Evolutionary conservation across 2,888 invertebrate genomes (phyloP).

Genomic region (Abrostola triplasia): DNA sequence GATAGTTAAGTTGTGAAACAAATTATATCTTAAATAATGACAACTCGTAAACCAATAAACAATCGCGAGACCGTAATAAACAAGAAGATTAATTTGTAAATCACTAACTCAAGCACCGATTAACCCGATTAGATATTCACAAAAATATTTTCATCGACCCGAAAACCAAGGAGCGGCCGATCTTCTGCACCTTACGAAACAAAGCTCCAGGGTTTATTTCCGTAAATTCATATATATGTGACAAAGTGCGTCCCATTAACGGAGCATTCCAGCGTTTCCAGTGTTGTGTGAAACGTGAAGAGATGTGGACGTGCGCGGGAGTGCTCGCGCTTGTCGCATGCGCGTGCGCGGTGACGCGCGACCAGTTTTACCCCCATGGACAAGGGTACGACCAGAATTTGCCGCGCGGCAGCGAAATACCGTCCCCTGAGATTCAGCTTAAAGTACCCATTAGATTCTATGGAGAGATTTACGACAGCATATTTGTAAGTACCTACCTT

Average conservation of each 20-base stretch:
- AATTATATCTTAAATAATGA: not conserved
- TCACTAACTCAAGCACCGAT: conserved; percentile 25
- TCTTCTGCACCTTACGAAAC: conserved; percentile 51
- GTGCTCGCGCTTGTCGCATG: conserved; percentile 71
- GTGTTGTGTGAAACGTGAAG: conserved; percentile 64
- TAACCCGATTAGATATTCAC: conserved; percentile 24
- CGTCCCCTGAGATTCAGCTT: conserved; percentile 90
- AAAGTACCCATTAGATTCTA: conserved; percentile 94
- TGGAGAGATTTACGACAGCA: conserved; percentile 91
- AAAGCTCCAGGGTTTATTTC: conserved; percentile 52
- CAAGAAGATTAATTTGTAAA: conserved; percentile 18
- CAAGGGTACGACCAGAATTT: conserved; percentile 86
- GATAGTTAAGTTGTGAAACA: not conserved
- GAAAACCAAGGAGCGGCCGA: conserved; percentile 33
- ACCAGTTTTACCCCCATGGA: conserved; percentile 90
- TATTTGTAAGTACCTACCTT: conserved; percentile 92
- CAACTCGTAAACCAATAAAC: not conserved
- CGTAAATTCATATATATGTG: conserved; percentile 46
- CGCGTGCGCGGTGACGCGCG: conserved; percentile 82
- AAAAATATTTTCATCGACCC: conserved; percentile 43
- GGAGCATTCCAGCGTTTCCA: conserved; percentile 61
- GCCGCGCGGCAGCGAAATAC: conserved; percentile 88
- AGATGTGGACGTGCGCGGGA: conserved; percentile 83
- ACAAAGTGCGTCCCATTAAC: conserved; percentile 49
- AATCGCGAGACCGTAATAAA: not conserved